Evolutionary conservation across 2,888 invertebrate genomes (phyloP).

Genomic region (Epinotia bilunana): DNA sequence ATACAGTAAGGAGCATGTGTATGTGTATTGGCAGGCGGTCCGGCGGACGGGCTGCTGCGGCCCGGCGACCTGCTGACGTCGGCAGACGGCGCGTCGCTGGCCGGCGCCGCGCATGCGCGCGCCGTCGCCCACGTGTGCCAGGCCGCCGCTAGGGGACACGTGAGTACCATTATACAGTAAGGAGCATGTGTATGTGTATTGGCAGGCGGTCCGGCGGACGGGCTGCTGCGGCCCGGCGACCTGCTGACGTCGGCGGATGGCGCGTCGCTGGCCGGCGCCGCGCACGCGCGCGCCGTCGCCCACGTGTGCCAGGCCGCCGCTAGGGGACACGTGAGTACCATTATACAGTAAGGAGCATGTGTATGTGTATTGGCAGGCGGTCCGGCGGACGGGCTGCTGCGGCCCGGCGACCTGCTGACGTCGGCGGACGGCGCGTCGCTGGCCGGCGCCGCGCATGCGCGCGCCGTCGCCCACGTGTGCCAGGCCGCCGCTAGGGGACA

Average conservation of each 20-base stretch:
- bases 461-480: conserved; percentile 96
- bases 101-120: conserved; percentile 94
- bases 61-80: conserved; percentile 97
- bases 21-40: conserved; percentile 85
- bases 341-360: too few species aligned
- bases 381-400: conserved; percentile 96
- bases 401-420: conserved; percentile 96
- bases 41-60: conserved; percentile 95
- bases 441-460: conserved; percentile 93
- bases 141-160: conserved; percentile 91
- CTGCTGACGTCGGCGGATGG: conserved; percentile 98
- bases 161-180: too few species aligned
- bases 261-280: conserved; percentile 90
- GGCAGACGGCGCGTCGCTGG: conserved; percentile 94
- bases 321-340: too few species aligned
- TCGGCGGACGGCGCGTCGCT: conserved; percentile 95
- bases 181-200: neutral
- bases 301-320: conserved; percentile 94
- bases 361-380: conserved; percentile 85
- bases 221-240: conserved; percentile 95
- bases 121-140: conserved; percentile 96
- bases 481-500: conserved; percentile 91
- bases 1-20: too few species aligned
- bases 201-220: conserved; percentile 95
- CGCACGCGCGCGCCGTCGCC: conserved; percentile 97